phyloP scores from a whole-genome alignment of 2,888 invertebrate genomes.

The Gibbula magus region DNA sequence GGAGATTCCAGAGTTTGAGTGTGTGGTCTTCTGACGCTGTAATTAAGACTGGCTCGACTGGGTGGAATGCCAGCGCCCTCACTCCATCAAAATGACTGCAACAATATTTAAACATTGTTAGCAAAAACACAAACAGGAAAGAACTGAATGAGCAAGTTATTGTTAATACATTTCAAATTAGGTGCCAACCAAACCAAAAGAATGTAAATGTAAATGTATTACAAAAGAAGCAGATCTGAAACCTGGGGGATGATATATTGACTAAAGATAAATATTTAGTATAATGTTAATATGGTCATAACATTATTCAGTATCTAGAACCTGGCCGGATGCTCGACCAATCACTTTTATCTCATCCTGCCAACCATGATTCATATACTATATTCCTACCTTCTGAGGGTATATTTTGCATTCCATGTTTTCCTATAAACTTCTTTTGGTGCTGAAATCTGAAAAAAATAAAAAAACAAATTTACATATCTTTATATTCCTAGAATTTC shows the following conservation, averaged over 20 bases:
- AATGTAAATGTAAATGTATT: no score
- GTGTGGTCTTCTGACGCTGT: slow-evolving; percentile 99
- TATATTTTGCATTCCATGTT: slow-evolving; percentile 86
- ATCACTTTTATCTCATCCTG: background rate
- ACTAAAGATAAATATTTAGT: no score
- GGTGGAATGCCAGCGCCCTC: slow-evolving; percentile 78
- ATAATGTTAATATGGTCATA: background rate
- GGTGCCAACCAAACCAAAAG: no score
- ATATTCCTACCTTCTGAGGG: slow-evolving; percentile 78
- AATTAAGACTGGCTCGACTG: slow-evolving; percentile 95
- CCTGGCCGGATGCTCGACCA: no score
- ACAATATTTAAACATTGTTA: background rate
- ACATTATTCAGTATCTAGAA: background rate
- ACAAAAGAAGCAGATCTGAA: no score
- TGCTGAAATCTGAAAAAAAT: slow-evolving; percentile 79
- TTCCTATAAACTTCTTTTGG: slow-evolving; percentile 79
- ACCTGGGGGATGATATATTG: no score
- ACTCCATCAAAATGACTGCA: slow-evolving; percentile 77
- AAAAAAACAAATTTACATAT: background rate
- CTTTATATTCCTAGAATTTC: no score
- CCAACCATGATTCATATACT: background rate
- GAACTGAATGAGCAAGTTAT: no score
- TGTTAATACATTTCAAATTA: no score
- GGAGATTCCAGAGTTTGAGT: slow-evolving; percentile 98
- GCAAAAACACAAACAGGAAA: no score